phyloP scores from a whole-genome alignment of 2,797 vertebrate species.

The Anguilla megastoma region DNA sequence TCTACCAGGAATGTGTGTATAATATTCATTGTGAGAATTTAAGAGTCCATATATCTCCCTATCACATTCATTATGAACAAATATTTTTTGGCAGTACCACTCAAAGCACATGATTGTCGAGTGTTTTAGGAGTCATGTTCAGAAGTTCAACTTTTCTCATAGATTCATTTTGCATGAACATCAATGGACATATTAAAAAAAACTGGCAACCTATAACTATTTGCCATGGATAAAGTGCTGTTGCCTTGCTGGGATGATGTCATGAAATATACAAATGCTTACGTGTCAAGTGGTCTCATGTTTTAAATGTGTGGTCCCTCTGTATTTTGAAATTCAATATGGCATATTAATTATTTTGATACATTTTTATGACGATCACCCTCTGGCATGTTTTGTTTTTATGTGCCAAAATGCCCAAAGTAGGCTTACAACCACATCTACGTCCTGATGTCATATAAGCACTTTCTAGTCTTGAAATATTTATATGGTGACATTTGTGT shows the following conservation, averaged over 20 bases:
- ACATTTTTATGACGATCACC: neutral
- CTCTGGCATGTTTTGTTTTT: neutral
- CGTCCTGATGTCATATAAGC: neutral
- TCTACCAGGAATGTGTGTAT: neutral
- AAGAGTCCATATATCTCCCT: neutral
- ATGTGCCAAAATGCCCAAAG: neutral
- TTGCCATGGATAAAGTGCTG: neutral
- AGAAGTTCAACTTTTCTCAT: neutral
- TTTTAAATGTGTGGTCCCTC: neutral
- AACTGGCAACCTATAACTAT: neutral
- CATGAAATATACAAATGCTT: neutral
- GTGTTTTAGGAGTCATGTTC: neutral
- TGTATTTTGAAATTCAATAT: neutral
- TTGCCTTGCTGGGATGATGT: neutral
- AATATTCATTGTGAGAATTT: neutral
- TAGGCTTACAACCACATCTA: neutral
- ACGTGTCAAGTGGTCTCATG: neutral
- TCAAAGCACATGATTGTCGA: neutral
- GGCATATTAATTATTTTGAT: neutral
- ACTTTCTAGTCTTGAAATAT: neutral
- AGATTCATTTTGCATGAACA: neutral
- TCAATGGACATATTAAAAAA: neutral
- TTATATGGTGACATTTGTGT: neutral
- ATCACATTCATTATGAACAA: neutral
- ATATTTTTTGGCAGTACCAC: neutral